Evolutionary conservation across 1,140 invertebrate species (phyloP).

Genomic region (Apis mellifera): DNA sequence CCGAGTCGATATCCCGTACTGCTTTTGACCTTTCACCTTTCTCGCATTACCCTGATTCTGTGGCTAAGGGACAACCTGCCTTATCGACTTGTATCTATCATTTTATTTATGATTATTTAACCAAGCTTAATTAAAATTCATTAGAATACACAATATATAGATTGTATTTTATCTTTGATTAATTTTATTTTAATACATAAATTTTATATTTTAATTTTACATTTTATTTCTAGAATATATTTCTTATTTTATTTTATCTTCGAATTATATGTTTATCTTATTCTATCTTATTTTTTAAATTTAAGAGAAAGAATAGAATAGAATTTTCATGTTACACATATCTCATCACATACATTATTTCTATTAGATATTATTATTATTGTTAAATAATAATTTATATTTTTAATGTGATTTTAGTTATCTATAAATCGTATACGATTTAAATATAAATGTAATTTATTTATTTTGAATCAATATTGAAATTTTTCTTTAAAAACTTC

Average conservation of each 20-base stretch:
- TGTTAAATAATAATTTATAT: not conserved
- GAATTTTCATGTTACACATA: not conserved
- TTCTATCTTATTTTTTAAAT: too few relatives aligned
- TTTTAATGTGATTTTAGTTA: not conserved
- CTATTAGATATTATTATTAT: not conserved
- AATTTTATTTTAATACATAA: not conserved
- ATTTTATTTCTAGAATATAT: too few relatives aligned
- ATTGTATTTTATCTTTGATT: not conserved
- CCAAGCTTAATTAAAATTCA: not conserved
- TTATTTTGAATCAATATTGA: not conserved
- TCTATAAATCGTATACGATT: not conserved
- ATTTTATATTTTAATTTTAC: not conserved
- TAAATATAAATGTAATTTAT: not conserved
- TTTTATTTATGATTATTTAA: not conserved
- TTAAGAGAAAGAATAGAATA: not conserved
- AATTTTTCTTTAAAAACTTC: not conserved
- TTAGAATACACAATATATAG: not conserved
- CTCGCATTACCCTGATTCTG: slow-evolving; percentile 58
- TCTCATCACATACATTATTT: not conserved
- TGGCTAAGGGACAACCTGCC: slow-evolving; percentile 48
- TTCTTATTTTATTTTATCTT: too few relatives aligned
- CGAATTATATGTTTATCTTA: too few relatives aligned
- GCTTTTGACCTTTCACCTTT: slow-evolving; percentile 68
- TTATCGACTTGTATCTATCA: slow-evolving; percentile 37
- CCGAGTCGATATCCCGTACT: slow-evolving; percentile 64